phyloP scores from a whole-genome alignment of 1,140 invertebrate species.

The Laupala kohalensis region DNA sequence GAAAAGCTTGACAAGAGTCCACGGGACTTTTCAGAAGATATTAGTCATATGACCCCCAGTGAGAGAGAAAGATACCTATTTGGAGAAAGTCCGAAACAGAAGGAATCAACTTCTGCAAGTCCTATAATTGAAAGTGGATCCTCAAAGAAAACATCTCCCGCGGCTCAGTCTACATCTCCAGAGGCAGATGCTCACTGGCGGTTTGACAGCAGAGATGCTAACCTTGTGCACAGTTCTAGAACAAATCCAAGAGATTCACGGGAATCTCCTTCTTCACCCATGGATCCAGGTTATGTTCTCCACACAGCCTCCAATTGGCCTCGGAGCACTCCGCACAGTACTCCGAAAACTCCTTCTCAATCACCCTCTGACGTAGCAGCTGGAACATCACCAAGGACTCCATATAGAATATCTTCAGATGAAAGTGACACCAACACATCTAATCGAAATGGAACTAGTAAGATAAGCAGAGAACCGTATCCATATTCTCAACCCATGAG shows the following conservation, averaged over 20 bases:
- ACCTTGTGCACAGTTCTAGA: background rate
- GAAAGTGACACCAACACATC: background rate
- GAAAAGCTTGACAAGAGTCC: background rate
- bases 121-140: background rate
- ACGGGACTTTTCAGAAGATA: background rate
- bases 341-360: conserved; percentile 9
- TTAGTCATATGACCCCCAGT: background rate
- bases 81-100: background rate
- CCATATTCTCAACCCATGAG: background rate
- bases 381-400: background rate
- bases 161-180: conserved; percentile 1
- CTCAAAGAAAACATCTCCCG: background rate
- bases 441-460: background rate
- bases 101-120: background rate
- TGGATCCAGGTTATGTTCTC: conserved; percentile 13
- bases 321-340: background rate
- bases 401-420: background rate
- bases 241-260: background rate
- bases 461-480: background rate
- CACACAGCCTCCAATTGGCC: conserved; percentile 13
- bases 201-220: conserved; percentile 11
- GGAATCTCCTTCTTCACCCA: conserved; percentile 5
- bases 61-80: conserved; percentile 3
- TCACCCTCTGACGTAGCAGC: conserved; percentile 2
- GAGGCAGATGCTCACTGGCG: conserved; percentile 8